A percentile compares a stretch with the other conserved stretches of the same genome.
Evolutionary conservation across 2,113 vertebrate species (phyloP).

Genomic region (Nothobranchius furzeri): DNA sequence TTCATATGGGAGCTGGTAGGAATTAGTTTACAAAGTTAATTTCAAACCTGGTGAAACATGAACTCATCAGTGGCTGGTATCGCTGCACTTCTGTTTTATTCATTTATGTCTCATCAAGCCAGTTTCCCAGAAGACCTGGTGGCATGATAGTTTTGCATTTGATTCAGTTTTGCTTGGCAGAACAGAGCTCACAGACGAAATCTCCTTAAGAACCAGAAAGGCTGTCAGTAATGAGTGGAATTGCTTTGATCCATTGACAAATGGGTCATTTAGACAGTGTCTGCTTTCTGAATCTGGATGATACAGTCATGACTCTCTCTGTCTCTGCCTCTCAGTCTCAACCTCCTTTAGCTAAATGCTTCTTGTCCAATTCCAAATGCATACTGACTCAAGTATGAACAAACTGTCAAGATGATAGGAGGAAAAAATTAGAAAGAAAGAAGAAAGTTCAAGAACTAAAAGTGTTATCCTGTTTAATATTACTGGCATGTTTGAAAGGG

Average conservation of each 20-base stretch:
- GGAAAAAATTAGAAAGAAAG: constrained; percentile 19
- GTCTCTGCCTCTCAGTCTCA: constrained; percentile 15
- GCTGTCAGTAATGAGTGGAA: constrained; percentile 81
- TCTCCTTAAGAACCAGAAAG: constrained; percentile 77
- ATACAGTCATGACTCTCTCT: constrained; percentile 50
- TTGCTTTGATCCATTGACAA: constrained; percentile 80
- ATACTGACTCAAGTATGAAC: not conserved
- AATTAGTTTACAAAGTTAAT: constrained; percentile 37
- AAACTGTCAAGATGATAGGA: constrained; percentile 14
- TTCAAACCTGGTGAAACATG: constrained; percentile 42
- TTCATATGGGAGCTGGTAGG: constrained; percentile 8
- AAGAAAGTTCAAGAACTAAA: constrained; percentile 5
- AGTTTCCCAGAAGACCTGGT: constrained; percentile 61
- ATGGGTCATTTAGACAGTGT: constrained; percentile 79
- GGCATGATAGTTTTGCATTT: constrained; percentile 74
- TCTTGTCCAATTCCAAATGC: constrained; percentile 2
- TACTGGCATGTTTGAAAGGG: constrained; percentile 44
- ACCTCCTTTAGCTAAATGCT: constrained; percentile 9
- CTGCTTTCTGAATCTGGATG: constrained; percentile 67
- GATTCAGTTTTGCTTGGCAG: constrained; percentile 70
- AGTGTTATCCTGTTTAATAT: constrained; percentile 40
- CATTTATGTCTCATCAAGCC: constrained; percentile 50
- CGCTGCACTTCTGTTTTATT: constrained; percentile 48
- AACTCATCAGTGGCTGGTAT: constrained; percentile 36
- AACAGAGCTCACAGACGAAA: constrained; percentile 75